Percentiles rank a stretch among this genome's conserved stretches.
Conservation (phyloP, 1,140 invertebrate genomes). For the Eurosta solidaginis region DNA sequence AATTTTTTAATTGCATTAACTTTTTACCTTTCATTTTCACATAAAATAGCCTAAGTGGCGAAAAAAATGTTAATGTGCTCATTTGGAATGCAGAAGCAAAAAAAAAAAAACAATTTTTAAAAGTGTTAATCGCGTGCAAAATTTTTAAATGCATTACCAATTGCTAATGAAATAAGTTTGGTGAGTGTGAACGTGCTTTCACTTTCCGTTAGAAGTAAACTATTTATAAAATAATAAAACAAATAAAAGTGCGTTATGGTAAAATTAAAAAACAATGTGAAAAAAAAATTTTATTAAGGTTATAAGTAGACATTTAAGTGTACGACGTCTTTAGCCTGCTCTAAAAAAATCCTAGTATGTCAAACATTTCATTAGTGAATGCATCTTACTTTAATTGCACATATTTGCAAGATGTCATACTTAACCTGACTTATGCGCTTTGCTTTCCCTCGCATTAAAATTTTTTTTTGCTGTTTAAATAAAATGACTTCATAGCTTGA, state of each 20-base stretch:
- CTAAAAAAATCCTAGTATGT: too few species aligned
- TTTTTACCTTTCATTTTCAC: conserved; percentile 14
- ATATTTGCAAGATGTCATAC: too few species aligned
- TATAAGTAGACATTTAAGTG: too few species aligned
- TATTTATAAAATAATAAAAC: not conserved
- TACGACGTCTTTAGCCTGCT: too few species aligned
- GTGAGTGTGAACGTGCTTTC: not conserved
- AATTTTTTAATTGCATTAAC: conserved; percentile 25
- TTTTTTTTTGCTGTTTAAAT: too few species aligned
- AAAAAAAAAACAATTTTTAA: not conserved
- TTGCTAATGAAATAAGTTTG: not conserved
- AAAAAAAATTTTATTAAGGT: not conserved
- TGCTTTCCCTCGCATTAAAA: too few species aligned
- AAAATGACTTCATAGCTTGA: too few species aligned
- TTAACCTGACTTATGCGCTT: too few species aligned
- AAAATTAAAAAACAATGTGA: not conserved
- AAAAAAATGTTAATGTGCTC: not conserved
- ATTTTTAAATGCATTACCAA: not conserved
- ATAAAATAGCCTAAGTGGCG: not conserved
- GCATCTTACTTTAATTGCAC: too few species aligned
- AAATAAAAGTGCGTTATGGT: not conserved
- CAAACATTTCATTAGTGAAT: too few species aligned
- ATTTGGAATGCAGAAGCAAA: not conserved
- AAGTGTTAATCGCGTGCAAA: conserved; percentile 19
- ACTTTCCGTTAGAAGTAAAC: not conserved